Conservation (phyloP, 2,888 invertebrate species). For the Labia minor region DNA sequence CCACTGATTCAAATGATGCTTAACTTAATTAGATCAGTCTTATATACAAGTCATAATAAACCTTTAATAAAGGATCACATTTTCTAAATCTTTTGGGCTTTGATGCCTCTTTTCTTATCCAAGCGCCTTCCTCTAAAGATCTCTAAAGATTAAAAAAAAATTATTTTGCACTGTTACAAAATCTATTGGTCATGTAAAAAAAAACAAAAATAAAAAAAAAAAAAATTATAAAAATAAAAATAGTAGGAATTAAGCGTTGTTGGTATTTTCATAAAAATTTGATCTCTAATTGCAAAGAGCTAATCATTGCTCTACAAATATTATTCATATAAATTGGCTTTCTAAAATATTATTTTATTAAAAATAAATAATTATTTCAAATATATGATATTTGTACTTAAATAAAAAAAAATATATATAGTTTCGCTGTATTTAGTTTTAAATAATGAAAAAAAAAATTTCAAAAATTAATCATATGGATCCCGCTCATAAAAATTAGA, state of each 20-base stretch:
- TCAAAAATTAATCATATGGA: background rate
- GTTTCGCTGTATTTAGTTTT: constrained; percentile 4
- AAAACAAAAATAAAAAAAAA: no score
- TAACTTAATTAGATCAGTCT: background rate
- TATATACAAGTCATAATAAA: background rate
- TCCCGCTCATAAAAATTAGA: background rate
- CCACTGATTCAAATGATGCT: background rate
- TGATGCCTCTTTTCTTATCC: background rate
- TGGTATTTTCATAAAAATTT: constrained; percentile 3
- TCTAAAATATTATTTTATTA: background rate
- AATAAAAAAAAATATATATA: background rate
- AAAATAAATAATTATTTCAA: background rate
- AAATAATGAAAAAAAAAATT: background rate
- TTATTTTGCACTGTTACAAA: constrained; percentile 7
- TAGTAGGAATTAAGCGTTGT: background rate
- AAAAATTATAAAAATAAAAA: background rate
- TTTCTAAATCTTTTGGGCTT: background rate
- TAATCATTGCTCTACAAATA: background rate
- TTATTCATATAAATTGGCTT: constrained; percentile 13
- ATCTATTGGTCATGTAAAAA: background rate
- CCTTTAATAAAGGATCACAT: background rate
- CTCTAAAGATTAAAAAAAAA: background rate
- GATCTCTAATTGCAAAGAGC: background rate
- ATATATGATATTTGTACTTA: background rate
- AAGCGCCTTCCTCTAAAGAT: constrained; percentile 3